Conservation (phyloP, 1,140 invertebrate species). For the Caenorhabditis tropicalis region DNA sequence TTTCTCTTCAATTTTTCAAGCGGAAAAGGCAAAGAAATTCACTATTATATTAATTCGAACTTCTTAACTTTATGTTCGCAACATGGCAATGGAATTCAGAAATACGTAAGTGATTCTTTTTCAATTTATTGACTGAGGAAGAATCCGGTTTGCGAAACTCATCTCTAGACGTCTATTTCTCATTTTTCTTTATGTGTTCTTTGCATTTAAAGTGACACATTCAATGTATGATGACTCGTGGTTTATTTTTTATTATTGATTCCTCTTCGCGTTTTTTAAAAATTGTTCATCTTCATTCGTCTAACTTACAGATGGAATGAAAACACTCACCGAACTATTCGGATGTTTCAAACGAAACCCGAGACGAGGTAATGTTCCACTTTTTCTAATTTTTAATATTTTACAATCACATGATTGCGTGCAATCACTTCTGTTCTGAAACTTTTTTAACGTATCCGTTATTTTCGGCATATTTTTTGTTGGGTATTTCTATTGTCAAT, state of each 20-base stretch:
- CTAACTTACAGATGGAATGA: background rate
- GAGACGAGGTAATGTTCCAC: background rate
- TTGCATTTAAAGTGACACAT: background rate
- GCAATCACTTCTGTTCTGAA: background rate
- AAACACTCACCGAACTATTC: background rate
- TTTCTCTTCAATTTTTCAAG: background rate
- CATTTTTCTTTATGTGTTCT: background rate
- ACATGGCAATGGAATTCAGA: background rate
- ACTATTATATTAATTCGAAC: background rate
- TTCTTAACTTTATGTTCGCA: background rate
- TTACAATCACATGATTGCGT: too few species aligned
- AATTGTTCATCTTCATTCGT: background rate
- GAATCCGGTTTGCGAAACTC: conserved; percentile 30
- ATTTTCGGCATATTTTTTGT: too few species aligned
- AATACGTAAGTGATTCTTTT: background rate
- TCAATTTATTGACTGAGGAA: background rate
- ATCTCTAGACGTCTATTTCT: background rate
- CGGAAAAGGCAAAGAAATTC: background rate
- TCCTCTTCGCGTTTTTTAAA: background rate
- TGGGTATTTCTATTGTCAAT: too few species aligned
- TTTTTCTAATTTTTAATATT: background rate
- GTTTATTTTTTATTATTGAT: background rate
- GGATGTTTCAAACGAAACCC: conserved; percentile 1
- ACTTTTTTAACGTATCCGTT: background rate
- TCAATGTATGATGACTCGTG: background rate